These are phyloP conservation scores for Stictocephala bisonia DNA, from an alignment of 2,888 invertebrate genomes.

Conservation along the genomic window DNA sequence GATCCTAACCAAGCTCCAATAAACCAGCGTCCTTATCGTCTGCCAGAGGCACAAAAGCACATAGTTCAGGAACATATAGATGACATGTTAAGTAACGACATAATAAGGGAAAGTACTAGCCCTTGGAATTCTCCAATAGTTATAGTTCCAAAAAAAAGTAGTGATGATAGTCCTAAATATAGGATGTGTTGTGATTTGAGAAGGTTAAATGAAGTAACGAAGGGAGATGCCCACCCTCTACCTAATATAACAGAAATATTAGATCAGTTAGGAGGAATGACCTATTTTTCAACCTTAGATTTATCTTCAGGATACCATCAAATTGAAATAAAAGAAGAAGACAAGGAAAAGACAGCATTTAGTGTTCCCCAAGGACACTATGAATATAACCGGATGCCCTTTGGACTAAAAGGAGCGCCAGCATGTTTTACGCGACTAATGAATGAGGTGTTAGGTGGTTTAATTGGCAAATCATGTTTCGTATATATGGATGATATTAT, in stretches of 20 bases:
- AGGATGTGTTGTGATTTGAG: conserved; percentile 10
- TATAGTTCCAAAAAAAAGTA: conserved; percentile 25
- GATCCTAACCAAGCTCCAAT: neutral
- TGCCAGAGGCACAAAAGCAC: conserved; percentile 18
- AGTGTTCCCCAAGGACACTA: neutral
- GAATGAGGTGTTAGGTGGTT: neutral
- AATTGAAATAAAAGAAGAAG: conserved; percentile 28
- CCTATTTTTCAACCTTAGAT: conserved; percentile 38
- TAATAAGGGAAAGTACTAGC: neutral
- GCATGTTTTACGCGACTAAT: conserved; percentile 17
- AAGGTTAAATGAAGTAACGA: conserved; percentile 29
- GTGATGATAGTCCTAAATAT: neutral
- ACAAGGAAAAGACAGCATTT: conserved; percentile 31
- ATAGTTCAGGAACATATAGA: neutral
- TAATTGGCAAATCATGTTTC: conserved; percentile 1
- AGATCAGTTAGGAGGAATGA: conserved; percentile 22
- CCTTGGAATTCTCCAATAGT: conserved; percentile 30
- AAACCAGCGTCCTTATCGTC: conserved; percentile 1
- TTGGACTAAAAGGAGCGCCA: conserved; percentile 15
- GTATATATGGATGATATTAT: conserved; percentile 40
- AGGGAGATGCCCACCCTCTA: conserved; percentile 14
- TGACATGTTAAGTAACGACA: conserved; percentile 18
- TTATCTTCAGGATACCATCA: conserved; percentile 33
- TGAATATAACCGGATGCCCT: conserved; percentile 9
- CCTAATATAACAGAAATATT: conserved; percentile 1